Evolutionary conservation across 2,888 invertebrate genomes (phyloP).

Genomic region (Pachliopta kotzebuea): DNA sequence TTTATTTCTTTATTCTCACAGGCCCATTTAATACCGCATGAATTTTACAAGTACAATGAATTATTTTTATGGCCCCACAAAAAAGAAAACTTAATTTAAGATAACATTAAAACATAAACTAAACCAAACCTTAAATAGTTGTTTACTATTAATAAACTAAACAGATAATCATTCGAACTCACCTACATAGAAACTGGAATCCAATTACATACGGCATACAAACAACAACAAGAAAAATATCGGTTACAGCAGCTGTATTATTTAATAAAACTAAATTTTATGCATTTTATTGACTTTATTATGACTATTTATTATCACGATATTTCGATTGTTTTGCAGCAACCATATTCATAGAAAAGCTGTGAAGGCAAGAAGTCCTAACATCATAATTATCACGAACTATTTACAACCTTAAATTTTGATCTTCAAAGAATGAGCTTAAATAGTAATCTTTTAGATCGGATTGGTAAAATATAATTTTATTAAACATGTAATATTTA

Average conservation of each 20-base stretch:
- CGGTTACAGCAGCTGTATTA: constrained; percentile 15
- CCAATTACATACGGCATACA: constrained; percentile 19
- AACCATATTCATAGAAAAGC: too few species aligned
- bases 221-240: constrained; percentile 21
- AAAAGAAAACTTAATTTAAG: too few species aligned
- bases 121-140: constrained; percentile 1
- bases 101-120: not conserved
- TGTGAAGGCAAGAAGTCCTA: too few species aligned
- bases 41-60: not conserved
- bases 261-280: not conserved
- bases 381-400: too few species aligned
- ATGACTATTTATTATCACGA: too few species aligned
- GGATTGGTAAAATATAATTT: too few species aligned
- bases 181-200: constrained; percentile 23
- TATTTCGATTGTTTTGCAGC: too few species aligned
- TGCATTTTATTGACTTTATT: not conserved
- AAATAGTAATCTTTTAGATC: too few species aligned
- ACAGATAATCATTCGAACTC: constrained; percentile 17
- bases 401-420: too few species aligned
- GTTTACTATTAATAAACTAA: constrained; percentile 17
- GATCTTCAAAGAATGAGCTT: too few species aligned
- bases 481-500: too few species aligned
- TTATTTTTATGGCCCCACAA: not conserved
- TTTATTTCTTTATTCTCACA: constrained; percentile 1
- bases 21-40: not conserved